phyloP scores from a whole-genome alignment of 1,140 invertebrate species.

The Diachasmimorpha longicaudata region DNA sequence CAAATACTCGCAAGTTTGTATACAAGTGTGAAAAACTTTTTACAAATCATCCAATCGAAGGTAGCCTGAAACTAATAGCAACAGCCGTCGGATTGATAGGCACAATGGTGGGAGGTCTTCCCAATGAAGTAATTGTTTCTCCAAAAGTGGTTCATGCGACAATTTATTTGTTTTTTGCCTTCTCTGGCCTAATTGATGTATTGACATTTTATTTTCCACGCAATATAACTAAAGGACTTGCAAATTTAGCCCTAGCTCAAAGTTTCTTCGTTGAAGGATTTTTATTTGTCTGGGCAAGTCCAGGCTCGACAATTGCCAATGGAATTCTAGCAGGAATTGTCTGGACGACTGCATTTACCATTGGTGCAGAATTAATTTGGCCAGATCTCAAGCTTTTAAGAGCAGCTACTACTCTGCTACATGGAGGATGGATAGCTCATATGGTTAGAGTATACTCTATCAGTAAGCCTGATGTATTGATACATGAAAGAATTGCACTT shows the following conservation, averaged over 20 bases:
- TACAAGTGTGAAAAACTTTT: slow-evolving; percentile 38
- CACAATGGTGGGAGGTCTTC: slow-evolving; percentile 41
- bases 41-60: slow-evolving; percentile 44
- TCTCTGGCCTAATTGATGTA: slow-evolving; percentile 58
- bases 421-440: slow-evolving; percentile 57
- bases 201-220: slow-evolving; percentile 55
- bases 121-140: slow-evolving; percentile 39
- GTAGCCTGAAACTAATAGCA: slow-evolving; percentile 47
- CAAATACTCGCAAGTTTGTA: slow-evolving; percentile 24
- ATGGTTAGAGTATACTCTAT: slow-evolving; percentile 49
- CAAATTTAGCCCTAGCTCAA: slow-evolving; percentile 52
- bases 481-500: slow-evolving; percentile 45
- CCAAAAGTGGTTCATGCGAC: slow-evolving; percentile 57
- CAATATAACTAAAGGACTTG: slow-evolving; percentile 46
- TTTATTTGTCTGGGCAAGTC: slow-evolving; percentile 45
- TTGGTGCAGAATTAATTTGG: slow-evolving; percentile 52
- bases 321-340: slow-evolving; percentile 48
- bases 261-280: slow-evolving; percentile 58
- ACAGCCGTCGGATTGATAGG: slow-evolving; percentile 45
- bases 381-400: slow-evolving; percentile 51
- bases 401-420: slow-evolving; percentile 48
- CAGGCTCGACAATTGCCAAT: slow-evolving; percentile 36
- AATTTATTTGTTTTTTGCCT: slow-evolving; percentile 59
- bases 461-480: slow-evolving; percentile 28
- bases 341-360: slow-evolving; percentile 46